Percentiles rank a stretch among this genome's conserved stretches.
Evolutionary conservation across 2,113 vertebrate species (phyloP).

Genomic region (Ceyx cyanopectus): DNA sequence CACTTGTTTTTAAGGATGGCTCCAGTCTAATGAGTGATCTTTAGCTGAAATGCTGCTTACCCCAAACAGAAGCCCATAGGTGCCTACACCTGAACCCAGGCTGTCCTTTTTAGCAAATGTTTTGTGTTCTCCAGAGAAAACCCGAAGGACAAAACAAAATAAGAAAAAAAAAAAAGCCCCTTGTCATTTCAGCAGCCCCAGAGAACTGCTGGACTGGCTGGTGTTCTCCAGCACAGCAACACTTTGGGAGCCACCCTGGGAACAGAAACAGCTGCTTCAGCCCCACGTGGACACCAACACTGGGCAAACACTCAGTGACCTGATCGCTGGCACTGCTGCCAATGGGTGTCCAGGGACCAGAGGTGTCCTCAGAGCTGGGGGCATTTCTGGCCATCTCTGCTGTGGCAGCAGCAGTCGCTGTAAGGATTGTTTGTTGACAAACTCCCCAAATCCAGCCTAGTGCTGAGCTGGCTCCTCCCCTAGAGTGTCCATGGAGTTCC

Average conservation of each 20-base stretch:
- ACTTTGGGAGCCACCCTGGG: background rate
- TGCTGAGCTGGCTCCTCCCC: too few species aligned
- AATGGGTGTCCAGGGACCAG: too few species aligned
- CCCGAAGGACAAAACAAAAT: background rate
- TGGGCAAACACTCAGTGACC: too few species aligned
- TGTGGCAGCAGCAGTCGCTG: too few species aligned
- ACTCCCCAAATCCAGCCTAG: too few species aligned
- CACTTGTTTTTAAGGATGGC: background rate
- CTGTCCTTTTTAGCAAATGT: accelerated
- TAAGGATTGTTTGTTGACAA: too few species aligned
- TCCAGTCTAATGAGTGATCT: background rate
- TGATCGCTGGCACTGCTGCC: too few species aligned
- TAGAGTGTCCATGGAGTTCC: too few species aligned
- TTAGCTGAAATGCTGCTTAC: accelerated
- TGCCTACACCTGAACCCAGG: accelerated
- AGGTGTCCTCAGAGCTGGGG: too few species aligned
- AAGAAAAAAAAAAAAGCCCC: background rate
- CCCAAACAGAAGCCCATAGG: accelerated
- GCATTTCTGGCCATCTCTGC: too few species aligned
- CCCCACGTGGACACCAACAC: too few species aligned
- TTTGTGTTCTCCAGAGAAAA: background rate
- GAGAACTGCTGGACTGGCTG: background rate
- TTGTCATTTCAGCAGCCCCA: background rate
- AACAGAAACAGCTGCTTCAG: background rate
- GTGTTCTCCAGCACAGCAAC: background rate